phyloP scores from a whole-genome alignment of 2,113 vertebrate species.

The Oryzias celebensis region DNA sequence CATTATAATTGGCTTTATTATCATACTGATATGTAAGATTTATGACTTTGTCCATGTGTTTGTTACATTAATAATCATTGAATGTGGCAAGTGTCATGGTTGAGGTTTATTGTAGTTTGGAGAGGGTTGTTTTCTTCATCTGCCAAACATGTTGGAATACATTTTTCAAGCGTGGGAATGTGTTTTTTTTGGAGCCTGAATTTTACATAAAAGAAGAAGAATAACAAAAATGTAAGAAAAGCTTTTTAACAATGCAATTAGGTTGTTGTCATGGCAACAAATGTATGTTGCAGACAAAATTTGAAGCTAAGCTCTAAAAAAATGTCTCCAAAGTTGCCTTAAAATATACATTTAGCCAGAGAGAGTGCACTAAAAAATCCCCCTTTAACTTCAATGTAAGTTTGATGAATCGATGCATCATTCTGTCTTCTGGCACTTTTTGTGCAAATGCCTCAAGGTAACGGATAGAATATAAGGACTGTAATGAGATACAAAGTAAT shows the following conservation, averaged over 20 bases:
- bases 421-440: constrained; percentile 40
- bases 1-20: constrained; percentile 57
- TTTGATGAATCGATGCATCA: constrained; percentile 19
- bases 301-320: constrained; percentile 13
- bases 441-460: constrained; percentile 27
- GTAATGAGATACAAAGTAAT: constrained; percentile 51
- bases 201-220: not conserved
- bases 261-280: constrained; percentile 38
- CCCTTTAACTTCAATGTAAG: constrained; percentile 3
- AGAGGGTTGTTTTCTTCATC: constrained; percentile 9
- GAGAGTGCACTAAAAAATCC: constrained; percentile 5
- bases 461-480: constrained; percentile 15
- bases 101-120: constrained; percentile 17
- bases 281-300: constrained; percentile 1
- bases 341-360: constrained; percentile 10
- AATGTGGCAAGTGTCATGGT: constrained; percentile 23
- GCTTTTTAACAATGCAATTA: constrained; percentile 2
- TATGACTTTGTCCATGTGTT: constrained; percentile 53
- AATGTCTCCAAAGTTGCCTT: constrained; percentile 14
- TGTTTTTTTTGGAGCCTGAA: no score
- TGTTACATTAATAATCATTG: constrained; percentile 66
- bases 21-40: constrained; percentile 58
- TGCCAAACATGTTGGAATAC: not conserved
- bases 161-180: no score
- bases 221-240: not conserved